A percentile compares a stretch with the other conserved stretches of the same genome.
Conservation (phyloP, 2,797 vertebrate species). For the Characodon lateralis region DNA sequence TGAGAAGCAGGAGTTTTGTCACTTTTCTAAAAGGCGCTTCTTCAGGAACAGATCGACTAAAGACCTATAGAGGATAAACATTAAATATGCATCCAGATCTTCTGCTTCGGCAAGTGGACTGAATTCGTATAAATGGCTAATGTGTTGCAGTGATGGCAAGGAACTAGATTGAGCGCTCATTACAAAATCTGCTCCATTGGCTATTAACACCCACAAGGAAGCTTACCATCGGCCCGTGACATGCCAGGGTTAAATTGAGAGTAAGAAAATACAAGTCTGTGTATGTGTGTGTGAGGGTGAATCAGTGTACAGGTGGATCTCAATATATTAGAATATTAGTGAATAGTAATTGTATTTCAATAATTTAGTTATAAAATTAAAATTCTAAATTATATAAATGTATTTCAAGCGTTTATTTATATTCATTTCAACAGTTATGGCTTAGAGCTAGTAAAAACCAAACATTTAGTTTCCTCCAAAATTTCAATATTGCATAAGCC, state of each 20-base stretch:
- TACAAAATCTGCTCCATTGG: constrained; percentile 97
- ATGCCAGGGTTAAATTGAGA: constrained; percentile 97
- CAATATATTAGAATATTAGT: not conserved
- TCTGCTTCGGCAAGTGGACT: constrained; percentile 96
- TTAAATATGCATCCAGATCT: constrained; percentile 89
- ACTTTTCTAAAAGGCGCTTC: constrained; percentile 81
- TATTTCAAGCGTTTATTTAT: not conserved
- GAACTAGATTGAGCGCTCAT: constrained; percentile 98
- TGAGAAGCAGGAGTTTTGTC: constrained; percentile 46
- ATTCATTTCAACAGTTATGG: not conserved
- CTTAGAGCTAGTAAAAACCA: not conserved
- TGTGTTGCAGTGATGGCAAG: constrained; percentile 93
- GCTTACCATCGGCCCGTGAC: constrained; percentile 92
- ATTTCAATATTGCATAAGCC: not conserved
- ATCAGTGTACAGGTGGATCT: not conserved
- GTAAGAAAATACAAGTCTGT: constrained; percentile 77
- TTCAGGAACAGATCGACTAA: constrained; percentile 83
- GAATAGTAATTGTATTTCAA: not conserved
- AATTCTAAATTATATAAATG: not conserved
- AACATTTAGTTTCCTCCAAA: not conserved
- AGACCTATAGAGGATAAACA: constrained; percentile 89
- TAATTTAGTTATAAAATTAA: not conserved
- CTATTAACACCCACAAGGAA: constrained; percentile 94
- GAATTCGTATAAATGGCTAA: constrained; percentile 98
- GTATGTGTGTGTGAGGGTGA: constrained; percentile 19